Percentiles rank a stretch among this genome's conserved stretches.
Evolutionary conservation across 1,140 invertebrate species (phyloP).

Genomic region (Drosophila albomicans): DNA sequence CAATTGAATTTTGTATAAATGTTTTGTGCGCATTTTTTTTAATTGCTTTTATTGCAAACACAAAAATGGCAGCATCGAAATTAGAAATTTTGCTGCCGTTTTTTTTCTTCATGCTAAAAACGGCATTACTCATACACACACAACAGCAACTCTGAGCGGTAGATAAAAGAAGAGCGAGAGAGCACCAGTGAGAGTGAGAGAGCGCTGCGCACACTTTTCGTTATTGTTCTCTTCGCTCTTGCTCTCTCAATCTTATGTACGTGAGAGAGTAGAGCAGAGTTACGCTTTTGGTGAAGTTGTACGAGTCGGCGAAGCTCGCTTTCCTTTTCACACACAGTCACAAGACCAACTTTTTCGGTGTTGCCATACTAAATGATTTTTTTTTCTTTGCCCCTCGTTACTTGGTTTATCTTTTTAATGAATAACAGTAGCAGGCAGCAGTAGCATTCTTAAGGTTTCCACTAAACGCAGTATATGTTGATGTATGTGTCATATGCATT

Average conservation of each 20-base stretch:
- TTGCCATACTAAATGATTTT: conserved; percentile 65
- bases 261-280: conserved; percentile 45
- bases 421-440: neutral
- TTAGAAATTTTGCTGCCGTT: conserved; percentile 56
- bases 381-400: conserved; percentile 24
- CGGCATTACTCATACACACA: conserved; percentile 71
- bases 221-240: conserved; percentile 35
- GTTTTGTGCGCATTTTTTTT: conserved; percentile 34
- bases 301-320: conserved; percentile 59
- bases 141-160: conserved; percentile 28
- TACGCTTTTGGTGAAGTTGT: conserved; percentile 67
- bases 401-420: conserved; percentile 31
- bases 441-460: conserved; percentile 27
- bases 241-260: conserved; percentile 20
- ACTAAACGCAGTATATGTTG: conserved; percentile 16
- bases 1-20: conserved; percentile 38
- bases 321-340: conserved; percentile 73
- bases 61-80: conserved; percentile 58
- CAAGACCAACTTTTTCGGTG: conserved; percentile 69
- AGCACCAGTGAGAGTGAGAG: conserved; percentile 1
- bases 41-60: conserved; percentile 53
- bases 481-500: conserved; percentile 25
- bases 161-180: conserved; percentile 36
- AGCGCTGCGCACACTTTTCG: conserved; percentile 53
- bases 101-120: conserved; percentile 69